phyloP scores from a whole-genome alignment of 2,113 vertebrate genomes.

The Balaenoptera acutorostrata region DNA sequence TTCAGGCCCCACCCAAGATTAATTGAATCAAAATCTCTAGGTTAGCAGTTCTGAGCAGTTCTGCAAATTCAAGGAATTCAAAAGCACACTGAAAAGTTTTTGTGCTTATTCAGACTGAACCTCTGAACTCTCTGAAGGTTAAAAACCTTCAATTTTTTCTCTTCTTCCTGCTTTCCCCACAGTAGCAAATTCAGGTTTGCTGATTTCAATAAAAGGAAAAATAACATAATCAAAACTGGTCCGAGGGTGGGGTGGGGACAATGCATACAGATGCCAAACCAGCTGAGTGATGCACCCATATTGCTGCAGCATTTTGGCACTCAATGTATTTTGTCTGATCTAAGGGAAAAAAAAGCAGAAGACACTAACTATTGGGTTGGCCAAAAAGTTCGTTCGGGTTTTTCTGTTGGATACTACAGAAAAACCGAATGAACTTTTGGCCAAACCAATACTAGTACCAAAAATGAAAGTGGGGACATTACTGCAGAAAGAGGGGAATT shows the following conservation, averaged over 20 bases:
- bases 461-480: neutral
- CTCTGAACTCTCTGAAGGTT: slow-evolving; percentile 76
- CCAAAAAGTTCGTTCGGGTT: too few relatives aligned
- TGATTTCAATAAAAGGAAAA: slow-evolving; percentile 74
- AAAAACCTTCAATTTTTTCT: slow-evolving; percentile 57
- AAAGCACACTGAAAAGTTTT: slow-evolving; percentile 62
- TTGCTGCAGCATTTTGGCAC: slow-evolving; percentile 50
- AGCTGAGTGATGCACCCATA: slow-evolving; percentile 55
- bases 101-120: slow-evolving; percentile 74
- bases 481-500: neutral
- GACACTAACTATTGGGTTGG: neutral
- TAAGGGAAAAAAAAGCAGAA: slow-evolving; percentile 44
- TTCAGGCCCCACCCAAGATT: neutral
- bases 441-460: neutral
- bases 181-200: slow-evolving; percentile 75
- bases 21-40: neutral
- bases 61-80: slow-evolving; percentile 64
- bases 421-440: too few relatives aligned
- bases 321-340: slow-evolving; percentile 65
- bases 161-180: slow-evolving; percentile 59
- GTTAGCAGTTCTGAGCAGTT: slow-evolving; percentile 28
- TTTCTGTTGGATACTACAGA: too few relatives aligned
- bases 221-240: slow-evolving; percentile 76
- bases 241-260: slow-evolving; percentile 40
- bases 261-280: slow-evolving; percentile 63